Percentiles rank a stretch among this genome's conserved stretches.
phyloP scores from a whole-genome alignment of 2,797 vertebrate genomes.

The Gadopsis marmoratus region DNA sequence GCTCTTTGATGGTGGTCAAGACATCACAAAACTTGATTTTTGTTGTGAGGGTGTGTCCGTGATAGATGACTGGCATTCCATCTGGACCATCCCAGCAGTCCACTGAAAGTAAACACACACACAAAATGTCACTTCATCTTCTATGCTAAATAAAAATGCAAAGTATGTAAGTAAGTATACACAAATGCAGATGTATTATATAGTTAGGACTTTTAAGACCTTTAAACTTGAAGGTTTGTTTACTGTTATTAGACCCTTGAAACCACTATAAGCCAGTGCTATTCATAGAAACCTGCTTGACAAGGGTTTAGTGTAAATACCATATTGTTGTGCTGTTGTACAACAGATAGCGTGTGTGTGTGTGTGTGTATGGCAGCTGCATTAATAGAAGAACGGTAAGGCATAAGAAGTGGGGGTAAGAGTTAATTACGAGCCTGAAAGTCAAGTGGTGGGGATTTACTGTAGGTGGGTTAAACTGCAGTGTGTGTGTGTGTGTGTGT shows the following conservation, averaged over 20 bases:
- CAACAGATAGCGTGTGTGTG: neutral
- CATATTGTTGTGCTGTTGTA: conserved; percentile 14
- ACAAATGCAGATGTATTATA: neutral
- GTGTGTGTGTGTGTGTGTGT: conserved; percentile 22
- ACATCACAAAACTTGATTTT: conserved; percentile 99
- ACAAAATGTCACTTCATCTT: neutral
- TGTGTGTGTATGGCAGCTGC: conserved; percentile 38
- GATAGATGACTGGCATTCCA: conserved; percentile 98
- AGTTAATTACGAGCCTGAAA: conserved; percentile 43
- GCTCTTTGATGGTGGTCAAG: conserved; percentile 96
- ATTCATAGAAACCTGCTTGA: conserved; percentile 65
- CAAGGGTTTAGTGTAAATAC: conserved; percentile 30
- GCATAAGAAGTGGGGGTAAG: neutral
- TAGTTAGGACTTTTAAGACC: neutral
- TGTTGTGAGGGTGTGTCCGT: conserved; percentile 98
- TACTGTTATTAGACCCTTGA: conserved; percentile 18
- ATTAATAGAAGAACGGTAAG: conserved; percentile 14
- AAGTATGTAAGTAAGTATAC: no score
- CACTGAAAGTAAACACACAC: conserved; percentile 84
- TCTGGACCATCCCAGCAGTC: conserved; percentile 99
- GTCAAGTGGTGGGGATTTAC: conserved; percentile 30
- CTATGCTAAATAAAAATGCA: neutral
- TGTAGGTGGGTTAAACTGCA: neutral
- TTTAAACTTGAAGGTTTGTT: conserved; percentile 24
- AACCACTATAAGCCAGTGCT: neutral